phyloP scores from a whole-genome alignment of 2,797 vertebrate species.

The Mormyrus hasselquistii region DNA sequence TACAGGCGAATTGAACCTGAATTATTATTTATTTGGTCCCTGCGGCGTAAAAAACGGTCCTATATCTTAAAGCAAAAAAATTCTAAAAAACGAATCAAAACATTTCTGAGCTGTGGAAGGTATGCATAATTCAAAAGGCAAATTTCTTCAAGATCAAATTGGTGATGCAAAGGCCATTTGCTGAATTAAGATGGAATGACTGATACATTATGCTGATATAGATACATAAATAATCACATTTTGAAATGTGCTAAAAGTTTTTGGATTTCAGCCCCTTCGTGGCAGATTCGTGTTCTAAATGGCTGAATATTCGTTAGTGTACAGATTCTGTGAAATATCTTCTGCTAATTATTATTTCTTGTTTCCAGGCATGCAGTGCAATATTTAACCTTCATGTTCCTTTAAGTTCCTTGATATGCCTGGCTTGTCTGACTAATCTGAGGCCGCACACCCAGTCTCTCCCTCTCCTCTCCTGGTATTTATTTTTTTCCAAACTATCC shows the following conservation, averaged over 20 bases:
- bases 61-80: background rate
- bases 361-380: slow-evolving; percentile 29
- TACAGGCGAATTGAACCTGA: background rate
- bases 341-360: slow-evolving; percentile 7
- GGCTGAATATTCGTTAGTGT: background rate
- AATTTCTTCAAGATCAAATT: background rate
- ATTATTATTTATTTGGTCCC: background rate
- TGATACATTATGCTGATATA: background rate
- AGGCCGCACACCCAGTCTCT: slow-evolving; percentile 29
- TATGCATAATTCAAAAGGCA: background rate
- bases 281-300: background rate
- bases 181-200: background rate
- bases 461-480: slow-evolving; percentile 34
- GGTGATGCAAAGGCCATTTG: background rate
- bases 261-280: background rate
- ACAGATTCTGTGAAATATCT: background rate
- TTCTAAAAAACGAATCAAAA: background rate
- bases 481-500: slow-evolving; percentile 15
- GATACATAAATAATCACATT: background rate
- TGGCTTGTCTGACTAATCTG: slow-evolving; percentile 25
- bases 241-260: background rate
- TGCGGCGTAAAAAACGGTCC: background rate
- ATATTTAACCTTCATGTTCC: background rate
- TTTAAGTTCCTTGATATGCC: slow-evolving; percentile 17
- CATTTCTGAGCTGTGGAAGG: background rate